A percentile compares a stretch with the other conserved stretches of the same genome.
Conservation (phyloP, 2,797 vertebrate species). For the Molothrus aeneus region DNA sequence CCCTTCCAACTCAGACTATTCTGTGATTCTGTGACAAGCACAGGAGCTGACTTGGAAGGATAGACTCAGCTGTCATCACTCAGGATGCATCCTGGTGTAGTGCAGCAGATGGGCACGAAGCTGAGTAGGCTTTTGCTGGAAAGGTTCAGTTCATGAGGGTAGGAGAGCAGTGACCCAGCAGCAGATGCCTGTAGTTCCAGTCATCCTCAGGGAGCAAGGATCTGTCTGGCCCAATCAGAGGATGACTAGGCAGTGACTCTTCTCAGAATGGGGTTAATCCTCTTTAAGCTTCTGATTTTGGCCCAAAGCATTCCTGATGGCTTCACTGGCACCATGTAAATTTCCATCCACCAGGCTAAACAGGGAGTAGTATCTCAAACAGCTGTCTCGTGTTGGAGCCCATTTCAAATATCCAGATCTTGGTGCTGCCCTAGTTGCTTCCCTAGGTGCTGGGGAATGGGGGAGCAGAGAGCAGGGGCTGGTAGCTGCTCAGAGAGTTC, state of each 20-base stretch:
- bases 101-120: background rate
- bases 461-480: background rate
- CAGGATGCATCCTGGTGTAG: accelerated
- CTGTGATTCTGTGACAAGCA: background rate
- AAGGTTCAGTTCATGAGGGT: background rate
- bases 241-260: background rate
- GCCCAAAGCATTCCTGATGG: background rate
- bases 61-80: background rate
- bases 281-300: background rate
- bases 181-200: background rate
- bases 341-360: background rate
- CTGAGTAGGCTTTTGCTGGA: background rate
- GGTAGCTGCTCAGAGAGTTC: background rate
- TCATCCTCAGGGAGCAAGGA: background rate
- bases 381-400: accelerated
- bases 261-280: background rate
- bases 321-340: background rate
- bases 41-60: background rate
- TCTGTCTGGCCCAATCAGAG: background rate
- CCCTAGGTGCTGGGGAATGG: background rate
- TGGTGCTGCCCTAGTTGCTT: background rate
- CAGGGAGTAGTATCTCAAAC: too few species aligned
- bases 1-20: background rate
- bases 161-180: background rate
- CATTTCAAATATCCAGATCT: background rate